Evolutionary conservation across 2,113 vertebrate genomes (phyloP).

Genomic region (Atractosteus spatula): DNA sequence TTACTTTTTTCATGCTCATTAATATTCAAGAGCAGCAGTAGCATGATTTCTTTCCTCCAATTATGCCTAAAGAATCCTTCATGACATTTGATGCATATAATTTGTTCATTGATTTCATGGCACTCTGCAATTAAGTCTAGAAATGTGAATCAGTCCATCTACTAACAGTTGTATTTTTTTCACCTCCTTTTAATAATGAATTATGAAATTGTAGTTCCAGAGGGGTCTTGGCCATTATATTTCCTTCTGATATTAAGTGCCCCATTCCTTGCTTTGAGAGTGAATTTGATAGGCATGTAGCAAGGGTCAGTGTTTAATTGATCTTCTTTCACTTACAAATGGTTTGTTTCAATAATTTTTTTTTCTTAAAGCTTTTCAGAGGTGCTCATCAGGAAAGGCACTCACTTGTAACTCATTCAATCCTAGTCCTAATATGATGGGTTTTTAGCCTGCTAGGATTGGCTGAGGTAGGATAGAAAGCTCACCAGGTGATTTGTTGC

Average conservation of each 20-base stretch:
- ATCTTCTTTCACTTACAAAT: neutral
- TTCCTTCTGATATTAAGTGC: neutral
- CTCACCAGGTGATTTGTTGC: no score
- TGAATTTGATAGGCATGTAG: neutral
- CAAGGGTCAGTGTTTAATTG: neutral
- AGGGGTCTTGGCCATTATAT: neutral
- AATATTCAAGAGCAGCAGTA: constrained; percentile 4
- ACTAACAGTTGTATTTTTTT: constrained; percentile 9
- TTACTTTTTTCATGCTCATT: neutral
- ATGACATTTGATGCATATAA: constrained; percentile 16
- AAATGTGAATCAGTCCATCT: constrained; percentile 12
- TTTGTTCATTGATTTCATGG: constrained; percentile 20
- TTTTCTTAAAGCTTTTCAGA: no score
- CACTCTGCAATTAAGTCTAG: constrained; percentile 11
- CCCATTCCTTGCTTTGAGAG: neutral
- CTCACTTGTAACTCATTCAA: no score
- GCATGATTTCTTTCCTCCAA: constrained; percentile 10
- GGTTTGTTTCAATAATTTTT: no score
- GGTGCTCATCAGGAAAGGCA: no score
- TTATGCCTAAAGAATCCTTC: constrained; percentile 9
- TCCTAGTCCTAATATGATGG: no score
- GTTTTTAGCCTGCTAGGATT: no score
- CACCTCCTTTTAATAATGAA: neutral
- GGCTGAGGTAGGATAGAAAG: no score
- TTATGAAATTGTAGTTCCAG: no score